A percentile compares a stretch with the other conserved stretches of the same genome.
phyloP scores from a whole-genome alignment of 1,140 invertebrate species.

The Zaprionus inermis region DNA sequence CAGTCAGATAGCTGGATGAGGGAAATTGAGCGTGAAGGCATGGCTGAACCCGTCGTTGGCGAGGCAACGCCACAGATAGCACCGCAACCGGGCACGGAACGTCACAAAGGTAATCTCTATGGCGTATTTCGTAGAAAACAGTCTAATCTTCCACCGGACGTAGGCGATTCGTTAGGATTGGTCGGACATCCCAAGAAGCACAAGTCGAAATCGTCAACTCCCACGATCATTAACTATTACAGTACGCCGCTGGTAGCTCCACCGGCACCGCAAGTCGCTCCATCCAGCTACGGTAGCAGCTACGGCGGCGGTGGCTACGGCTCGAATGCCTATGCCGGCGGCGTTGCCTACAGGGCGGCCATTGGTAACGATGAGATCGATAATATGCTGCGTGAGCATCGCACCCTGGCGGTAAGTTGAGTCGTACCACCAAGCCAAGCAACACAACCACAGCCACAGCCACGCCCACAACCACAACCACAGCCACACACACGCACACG shows the following conservation, averaged over 20 bases:
- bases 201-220: conserved; percentile 25
- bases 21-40: background rate
- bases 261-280: background rate
- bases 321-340: conserved; percentile 35
- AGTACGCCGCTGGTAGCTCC: background rate
- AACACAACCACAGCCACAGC: background rate
- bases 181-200: conserved; percentile 61
- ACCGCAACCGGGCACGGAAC: conserved; percentile 46
- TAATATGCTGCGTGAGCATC: conserved; percentile 67
- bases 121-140: conserved; percentile 61
- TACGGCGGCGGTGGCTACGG: conserved; percentile 43
- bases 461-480: conserved; percentile 15
- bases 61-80: conserved; percentile 70
- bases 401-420: conserved; percentile 63
- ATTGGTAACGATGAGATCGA: conserved; percentile 77
- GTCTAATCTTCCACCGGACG: conserved; percentile 32
- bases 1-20: too few species aligned
- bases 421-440: background rate
- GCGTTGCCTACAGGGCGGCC: conserved; percentile 60
- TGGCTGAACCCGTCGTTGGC: conserved; percentile 29
- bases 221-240: conserved; percentile 66
- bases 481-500: conserved; percentile 4
- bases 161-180: conserved; percentile 53
- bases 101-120: conserved; percentile 81
- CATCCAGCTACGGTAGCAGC: conserved; percentile 52